phyloP scores from a whole-genome alignment of 2,113 vertebrate species.

The Eclectus roratus region DNA sequence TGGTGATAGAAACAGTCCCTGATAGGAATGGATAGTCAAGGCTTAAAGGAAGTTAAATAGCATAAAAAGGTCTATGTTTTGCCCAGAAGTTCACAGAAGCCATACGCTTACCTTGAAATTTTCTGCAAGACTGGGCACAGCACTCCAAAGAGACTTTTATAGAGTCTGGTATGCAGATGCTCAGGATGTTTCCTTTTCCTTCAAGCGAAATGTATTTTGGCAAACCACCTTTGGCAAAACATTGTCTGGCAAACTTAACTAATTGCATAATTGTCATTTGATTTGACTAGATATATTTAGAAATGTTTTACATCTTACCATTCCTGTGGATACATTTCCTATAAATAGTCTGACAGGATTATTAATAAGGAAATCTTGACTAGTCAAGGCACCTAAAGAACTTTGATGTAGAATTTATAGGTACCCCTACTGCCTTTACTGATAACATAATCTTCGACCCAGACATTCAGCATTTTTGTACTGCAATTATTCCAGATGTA shows the following conservation, averaged over 20 bases:
- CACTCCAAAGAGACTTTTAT: conserved; percentile 55
- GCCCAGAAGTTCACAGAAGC: background rate
- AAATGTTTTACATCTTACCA: conserved; percentile 26
- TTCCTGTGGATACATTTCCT: conserved; percentile 9
- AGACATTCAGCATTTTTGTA: background rate
- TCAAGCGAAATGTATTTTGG: conserved; percentile 41
- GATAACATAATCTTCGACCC: background rate
- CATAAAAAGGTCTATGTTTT: background rate
- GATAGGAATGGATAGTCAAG: background rate
- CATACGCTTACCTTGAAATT: conserved; percentile 53
- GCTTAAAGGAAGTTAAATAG: background rate
- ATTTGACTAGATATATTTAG: conserved; percentile 60
- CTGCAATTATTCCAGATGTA: background rate
- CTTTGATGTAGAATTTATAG: background rate
- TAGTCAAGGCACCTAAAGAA: conserved; percentile 6
- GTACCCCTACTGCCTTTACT: background rate
- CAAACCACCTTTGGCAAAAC: conserved; percentile 46
- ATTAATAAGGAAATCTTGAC: conserved; percentile 21
- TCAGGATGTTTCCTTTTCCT: conserved; percentile 43
- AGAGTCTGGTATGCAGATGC: conserved; percentile 36
- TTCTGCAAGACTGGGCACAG: conserved; percentile 44
- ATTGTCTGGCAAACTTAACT: conserved; percentile 33
- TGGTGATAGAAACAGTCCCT: background rate
- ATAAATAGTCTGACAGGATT: conserved; percentile 33
- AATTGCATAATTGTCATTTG: conserved; percentile 50